A percentile compares a stretch with the other conserved stretches of the same genome.
These are phyloP conservation scores for Pygmarrhopalites habei DNA, from an alignment of 1,140 invertebrate genomes.

Conservation along the genomic window DNA sequence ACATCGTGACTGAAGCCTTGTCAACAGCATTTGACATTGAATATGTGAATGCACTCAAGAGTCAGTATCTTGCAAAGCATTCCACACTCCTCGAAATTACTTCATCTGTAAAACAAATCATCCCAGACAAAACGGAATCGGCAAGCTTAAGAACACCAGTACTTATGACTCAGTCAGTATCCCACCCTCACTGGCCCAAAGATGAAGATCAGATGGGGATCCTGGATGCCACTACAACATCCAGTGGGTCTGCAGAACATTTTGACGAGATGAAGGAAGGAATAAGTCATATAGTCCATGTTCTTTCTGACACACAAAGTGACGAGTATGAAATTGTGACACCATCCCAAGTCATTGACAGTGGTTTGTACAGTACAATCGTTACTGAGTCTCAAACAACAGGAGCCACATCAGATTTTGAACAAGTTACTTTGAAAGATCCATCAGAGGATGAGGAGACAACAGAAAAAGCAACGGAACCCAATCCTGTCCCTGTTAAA, in stretches of 20 bases:
- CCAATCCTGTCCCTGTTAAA: neutral
- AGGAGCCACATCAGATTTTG: neutral
- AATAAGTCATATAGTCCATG: constrained; percentile 35
- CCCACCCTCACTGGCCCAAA: constrained; percentile 29
- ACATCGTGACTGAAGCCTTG: constrained; percentile 43
- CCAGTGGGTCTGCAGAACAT: constrained; percentile 15
- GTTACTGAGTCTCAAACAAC: neutral
- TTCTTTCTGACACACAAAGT: constrained; percentile 18
- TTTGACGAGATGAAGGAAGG: constrained; percentile 27
- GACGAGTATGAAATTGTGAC: constrained; percentile 16
- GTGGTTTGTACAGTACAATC: constrained; percentile 15
- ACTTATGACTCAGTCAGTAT: constrained; percentile 10
- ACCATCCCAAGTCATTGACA: constrained; percentile 1
- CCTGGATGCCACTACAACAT: constrained; percentile 12
- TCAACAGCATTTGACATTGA: constrained; percentile 37
- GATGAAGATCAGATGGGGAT: constrained; percentile 28
- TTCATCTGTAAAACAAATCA: constrained; percentile 24
- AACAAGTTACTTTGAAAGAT: neutral
- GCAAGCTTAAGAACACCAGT: neutral
- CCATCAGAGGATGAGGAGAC: neutral
- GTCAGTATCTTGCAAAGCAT: constrained; percentile 35
- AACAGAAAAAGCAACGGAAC: neutral
- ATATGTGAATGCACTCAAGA: constrained; percentile 39
- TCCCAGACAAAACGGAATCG: constrained; percentile 22
- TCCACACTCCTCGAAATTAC: constrained; percentile 29